Evolutionary conservation across 2,888 invertebrate genomes (phyloP).

Genomic region (Kryphioiulus occultus): DNA sequence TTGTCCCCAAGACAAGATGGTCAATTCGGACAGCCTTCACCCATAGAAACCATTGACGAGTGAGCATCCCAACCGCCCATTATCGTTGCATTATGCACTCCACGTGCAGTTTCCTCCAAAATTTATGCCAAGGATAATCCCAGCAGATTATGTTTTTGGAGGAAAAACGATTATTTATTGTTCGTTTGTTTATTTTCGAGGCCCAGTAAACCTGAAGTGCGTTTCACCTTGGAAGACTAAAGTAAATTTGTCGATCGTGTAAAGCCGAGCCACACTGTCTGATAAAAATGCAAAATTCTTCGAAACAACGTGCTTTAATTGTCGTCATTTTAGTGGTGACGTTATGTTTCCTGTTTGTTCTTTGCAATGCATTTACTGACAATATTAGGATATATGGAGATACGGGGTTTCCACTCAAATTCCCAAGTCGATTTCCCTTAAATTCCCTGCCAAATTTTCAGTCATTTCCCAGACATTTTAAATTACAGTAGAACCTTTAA

Average conservation of each 20-base stretch:
- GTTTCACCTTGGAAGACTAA: neutral
- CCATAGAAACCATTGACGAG: neutral
- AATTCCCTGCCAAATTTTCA: too few species aligned
- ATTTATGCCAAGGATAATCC: neutral
- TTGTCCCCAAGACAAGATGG: neutral
- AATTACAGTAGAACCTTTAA: too few species aligned
- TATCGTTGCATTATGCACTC: neutral
- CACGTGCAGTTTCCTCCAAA: neutral
- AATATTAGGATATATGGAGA: too few species aligned
- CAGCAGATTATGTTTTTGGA: neutral
- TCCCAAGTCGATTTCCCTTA: too few species aligned
- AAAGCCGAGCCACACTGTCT: too few species aligned
- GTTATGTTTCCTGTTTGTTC: neutral
- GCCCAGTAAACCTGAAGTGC: neutral
- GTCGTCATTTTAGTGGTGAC: neutral
- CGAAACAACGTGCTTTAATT: neutral
- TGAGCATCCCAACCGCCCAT: neutral
- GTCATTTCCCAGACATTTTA: too few species aligned
- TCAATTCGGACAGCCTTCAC: neutral
- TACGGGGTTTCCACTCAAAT: too few species aligned
- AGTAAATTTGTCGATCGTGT: neutral
- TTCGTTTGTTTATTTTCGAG: neutral
- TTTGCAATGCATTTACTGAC: too few species aligned
- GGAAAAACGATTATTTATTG: neutral
- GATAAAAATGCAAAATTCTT: neutral